Percentiles rank a stretch among this genome's conserved stretches.
phyloP scores from a whole-genome alignment of 2,888 invertebrate genomes.

The Thereva nobilitata region DNA sequence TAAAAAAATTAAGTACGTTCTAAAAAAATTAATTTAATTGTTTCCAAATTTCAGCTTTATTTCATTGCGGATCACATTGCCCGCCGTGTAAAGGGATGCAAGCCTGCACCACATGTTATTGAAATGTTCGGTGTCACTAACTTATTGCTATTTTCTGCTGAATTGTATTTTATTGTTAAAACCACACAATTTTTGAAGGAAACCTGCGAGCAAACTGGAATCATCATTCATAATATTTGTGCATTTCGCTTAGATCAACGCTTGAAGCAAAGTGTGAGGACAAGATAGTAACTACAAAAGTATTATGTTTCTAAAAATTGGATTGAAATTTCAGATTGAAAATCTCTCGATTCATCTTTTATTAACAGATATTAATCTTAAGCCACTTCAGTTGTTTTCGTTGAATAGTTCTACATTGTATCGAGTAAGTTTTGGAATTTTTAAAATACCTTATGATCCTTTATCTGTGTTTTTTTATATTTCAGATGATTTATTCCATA shows the following conservation, averaged over 20 bases:
- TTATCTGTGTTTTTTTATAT: conserved; percentile 10
- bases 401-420: conserved; percentile 6
- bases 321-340: conserved; percentile 19
- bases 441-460: background rate
- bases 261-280: conserved; percentile 25
- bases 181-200: conserved; percentile 30
- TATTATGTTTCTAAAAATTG: background rate
- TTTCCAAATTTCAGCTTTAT: background rate
- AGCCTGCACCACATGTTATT: conserved; percentile 15
- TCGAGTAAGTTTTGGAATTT: background rate
- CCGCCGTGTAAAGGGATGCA: conserved; percentile 4
- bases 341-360: background rate
- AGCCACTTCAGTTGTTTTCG: conserved; percentile 14
- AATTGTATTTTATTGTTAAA: conserved; percentile 34
- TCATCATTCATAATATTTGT: conserved; percentile 34
- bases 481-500: conserved; percentile 37
- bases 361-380: conserved; percentile 12
- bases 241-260: conserved; percentile 26
- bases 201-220: conserved; percentile 26
- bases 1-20: no score
- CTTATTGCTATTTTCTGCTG: conserved; percentile 28
- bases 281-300: background rate
- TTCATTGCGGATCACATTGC: conserved; percentile 20
- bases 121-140: conserved; percentile 36
- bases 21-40: no score